Base-by-base conservation (phyloP, 2,113 vertebrate species). In the Rattus rattus region DNA sequence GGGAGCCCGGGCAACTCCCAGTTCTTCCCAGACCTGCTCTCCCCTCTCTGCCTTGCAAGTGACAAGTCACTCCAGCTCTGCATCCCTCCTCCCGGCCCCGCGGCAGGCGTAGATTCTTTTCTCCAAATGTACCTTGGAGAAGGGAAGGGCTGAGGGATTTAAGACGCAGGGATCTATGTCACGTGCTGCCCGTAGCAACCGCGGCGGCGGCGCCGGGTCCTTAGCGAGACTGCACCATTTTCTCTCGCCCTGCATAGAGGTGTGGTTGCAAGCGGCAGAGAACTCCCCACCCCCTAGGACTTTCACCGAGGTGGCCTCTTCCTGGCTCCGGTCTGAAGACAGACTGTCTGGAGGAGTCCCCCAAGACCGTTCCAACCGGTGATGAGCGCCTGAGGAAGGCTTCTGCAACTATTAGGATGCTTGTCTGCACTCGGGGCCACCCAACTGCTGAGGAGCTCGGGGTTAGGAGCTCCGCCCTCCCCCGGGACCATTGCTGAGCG, bases 201-300 rank as follows among this genome's bases (percentile, higher is more conserved):
- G 90, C 88, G 33, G 92, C 92, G 95, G 96, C n/a, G 93, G 84
- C 86, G 33, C 88, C 91, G 72, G 98, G 98, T 97, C 98, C 97
- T 92, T 97, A 98, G 98, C 96, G 97, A 98, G 99, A 98, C 98
- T 99, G 99, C 99, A 99, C 98, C 99, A 99, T 99, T 99, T 99
- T 98, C 97, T 97, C 98, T 97, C 98, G 81, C 97, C 97, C 98
- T 94, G 98, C 98, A 77, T 87, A 89, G 98, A 98, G 97, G 98
- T 98, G 96, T 97, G 98, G 98, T 96, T 98, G 98, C 97, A 79
- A 98, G 97, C 98, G 70, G 97, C 89, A 85, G 77, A 88, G 95
- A 59, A 97, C 95, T 97, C 94, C 88, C 96, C 79, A 70, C 97
- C 97, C 97, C 97, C 95, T 94, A 69, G 89, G 47, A 94, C 80